A percentile compares a stretch with the other conserved stretches of the same genome.
These are phyloP conservation scores for Thalassaphorura encarpata DNA, from an alignment of 1,140 invertebrate genomes.

Conservation along the genomic window DNA sequence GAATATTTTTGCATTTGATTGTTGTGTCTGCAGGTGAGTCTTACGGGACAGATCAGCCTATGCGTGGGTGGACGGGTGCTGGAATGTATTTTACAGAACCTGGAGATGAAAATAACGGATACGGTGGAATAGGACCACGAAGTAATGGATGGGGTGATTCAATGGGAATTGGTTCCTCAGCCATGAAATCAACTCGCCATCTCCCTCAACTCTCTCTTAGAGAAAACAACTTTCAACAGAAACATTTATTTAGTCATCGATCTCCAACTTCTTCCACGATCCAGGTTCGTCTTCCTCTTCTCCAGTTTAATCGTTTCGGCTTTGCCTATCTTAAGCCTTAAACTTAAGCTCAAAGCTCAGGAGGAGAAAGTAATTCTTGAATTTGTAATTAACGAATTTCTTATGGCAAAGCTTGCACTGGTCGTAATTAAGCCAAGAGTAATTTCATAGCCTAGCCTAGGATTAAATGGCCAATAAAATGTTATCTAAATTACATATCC, in stretches of 20 bases:
- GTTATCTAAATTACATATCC: not conserved
- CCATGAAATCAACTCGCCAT: conserved; percentile 69
- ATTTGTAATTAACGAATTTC: too few species aligned
- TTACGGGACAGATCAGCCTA: conserved; percentile 54
- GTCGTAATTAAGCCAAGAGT: too few species aligned
- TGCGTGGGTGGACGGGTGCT: conserved; percentile 51
- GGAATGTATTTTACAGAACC: conserved; percentile 62
- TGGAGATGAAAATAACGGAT: conserved; percentile 47
- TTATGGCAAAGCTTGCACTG: too few species aligned
- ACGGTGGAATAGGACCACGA: not conserved
- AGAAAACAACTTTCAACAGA: conserved; percentile 43
- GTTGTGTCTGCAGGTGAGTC: conserved; percentile 26
- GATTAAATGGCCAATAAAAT: too few species aligned
- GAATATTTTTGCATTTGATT: not conserved
- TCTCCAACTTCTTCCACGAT: conserved; percentile 56
- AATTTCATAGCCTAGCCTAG: too few species aligned
- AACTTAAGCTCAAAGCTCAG: too few species aligned
- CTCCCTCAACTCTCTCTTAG: conserved; percentile 42
- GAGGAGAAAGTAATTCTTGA: too few species aligned
- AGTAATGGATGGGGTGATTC: conserved; percentile 9
- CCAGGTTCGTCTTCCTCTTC: too few species aligned
- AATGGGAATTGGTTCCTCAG: conserved; percentile 46
- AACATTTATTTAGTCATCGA: conserved; percentile 43
- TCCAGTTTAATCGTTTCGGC: too few species aligned
- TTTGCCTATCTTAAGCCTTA: too few species aligned